phyloP scores from a whole-genome alignment of 2,113 vertebrate species.

The Anoura caudifer region DNA sequence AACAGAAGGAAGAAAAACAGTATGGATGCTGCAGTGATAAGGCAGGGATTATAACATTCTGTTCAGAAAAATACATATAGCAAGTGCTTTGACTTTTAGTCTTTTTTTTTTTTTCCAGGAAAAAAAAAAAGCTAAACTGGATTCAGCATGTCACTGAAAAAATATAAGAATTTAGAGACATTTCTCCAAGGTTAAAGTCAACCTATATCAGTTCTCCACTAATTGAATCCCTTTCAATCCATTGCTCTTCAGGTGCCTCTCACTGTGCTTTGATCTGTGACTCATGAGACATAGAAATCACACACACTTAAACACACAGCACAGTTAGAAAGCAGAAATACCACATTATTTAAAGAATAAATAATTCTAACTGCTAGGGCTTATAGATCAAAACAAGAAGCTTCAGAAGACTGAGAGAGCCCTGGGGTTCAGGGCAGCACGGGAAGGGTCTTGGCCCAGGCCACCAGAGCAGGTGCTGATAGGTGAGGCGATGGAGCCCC shows the following conservation, averaged over 20 bases:
- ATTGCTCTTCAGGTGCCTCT: neutral
- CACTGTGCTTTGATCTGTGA: neutral
- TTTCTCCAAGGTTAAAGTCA: neutral
- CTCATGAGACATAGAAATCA: neutral
- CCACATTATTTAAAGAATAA: neutral
- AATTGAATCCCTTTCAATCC: neutral
- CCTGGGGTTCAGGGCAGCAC: neutral
- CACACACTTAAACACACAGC: neutral
- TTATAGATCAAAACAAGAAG: neutral
- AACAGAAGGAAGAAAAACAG: neutral
- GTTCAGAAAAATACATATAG: neutral
- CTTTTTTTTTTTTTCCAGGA: too few species aligned
- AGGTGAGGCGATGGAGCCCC: rapidly evolving
- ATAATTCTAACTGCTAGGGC: neutral
- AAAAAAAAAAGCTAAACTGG: neutral
- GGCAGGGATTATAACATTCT: neutral
- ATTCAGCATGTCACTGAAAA: neutral
- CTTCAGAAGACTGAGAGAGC: neutral
- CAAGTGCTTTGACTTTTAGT: neutral
- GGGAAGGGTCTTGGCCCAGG: neutral
- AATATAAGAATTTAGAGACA: neutral
- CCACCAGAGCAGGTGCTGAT: neutral
- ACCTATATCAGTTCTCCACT: neutral
- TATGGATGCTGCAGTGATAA: too few species aligned
- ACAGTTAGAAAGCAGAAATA: neutral